phyloP scores from a whole-genome alignment of 2,113 vertebrate species.

The Reinhardtius hippoglossoides region DNA sequence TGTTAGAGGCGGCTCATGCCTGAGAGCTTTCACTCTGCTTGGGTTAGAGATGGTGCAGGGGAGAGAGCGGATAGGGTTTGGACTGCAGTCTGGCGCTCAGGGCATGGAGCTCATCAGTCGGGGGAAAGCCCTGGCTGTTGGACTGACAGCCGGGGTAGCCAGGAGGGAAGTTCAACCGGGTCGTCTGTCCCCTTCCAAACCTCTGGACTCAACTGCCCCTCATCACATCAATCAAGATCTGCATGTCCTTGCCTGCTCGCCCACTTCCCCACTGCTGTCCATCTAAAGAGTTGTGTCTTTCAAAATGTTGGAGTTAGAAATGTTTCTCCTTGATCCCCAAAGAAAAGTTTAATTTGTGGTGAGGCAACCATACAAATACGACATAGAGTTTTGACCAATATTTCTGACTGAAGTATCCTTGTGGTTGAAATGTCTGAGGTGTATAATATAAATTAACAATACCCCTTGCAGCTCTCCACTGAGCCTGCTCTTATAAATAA shows the following conservation, averaged over 20 bases:
- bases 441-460: conserved; percentile 16
- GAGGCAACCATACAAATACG: conserved; percentile 4
- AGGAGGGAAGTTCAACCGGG: conserved; percentile 41
- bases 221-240: conserved; percentile 59
- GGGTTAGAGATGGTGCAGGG: conserved; percentile 45
- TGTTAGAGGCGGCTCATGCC: conserved; percentile 67
- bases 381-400: no score
- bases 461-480: conserved; percentile 7
- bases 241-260: conserved; percentile 18
- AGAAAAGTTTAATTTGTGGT: conserved; percentile 5
- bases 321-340: not conserved
- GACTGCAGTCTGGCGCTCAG: conserved; percentile 2
- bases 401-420: not conserved
- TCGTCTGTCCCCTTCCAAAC: conserved; percentile 52
- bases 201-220: conserved; percentile 45
- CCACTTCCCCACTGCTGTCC: conserved; percentile 19
- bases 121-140: conserved; percentile 56
- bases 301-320: conserved; percentile 9
- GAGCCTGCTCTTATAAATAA: conserved; percentile 17
- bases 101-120: conserved; percentile 62
- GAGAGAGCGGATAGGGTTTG: conserved; percentile 23
- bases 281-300: conserved; percentile 28
- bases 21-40: conserved; percentile 66
- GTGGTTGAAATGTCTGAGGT: not conserved
- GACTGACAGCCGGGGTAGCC: conserved; percentile 47